Evolutionary conservation across 2,888 invertebrate species (phyloP).

Genomic region (Tetranychus piercei): DNA sequence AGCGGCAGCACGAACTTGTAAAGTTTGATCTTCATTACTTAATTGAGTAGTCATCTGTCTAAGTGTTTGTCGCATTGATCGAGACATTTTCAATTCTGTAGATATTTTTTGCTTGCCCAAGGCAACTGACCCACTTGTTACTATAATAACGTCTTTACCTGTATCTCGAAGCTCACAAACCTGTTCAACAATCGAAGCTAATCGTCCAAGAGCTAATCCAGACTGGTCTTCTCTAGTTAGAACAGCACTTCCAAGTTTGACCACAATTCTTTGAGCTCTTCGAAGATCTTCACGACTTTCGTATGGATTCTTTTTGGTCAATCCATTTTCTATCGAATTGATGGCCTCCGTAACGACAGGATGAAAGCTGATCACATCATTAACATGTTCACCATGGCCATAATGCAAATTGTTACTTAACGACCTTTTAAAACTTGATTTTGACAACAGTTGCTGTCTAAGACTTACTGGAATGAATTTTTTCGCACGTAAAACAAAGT

Average conservation of each 20-base stretch:
- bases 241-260: slow-evolving; percentile 92
- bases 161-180: slow-evolving; percentile 92
- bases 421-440: too few species aligned
- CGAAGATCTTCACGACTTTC: slow-evolving; percentile 16
- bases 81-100: slow-evolving; percentile 87
- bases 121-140: slow-evolving; percentile 95
- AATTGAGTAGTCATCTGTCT: background rate
- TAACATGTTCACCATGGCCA: too few species aligned
- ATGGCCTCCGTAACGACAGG: too few species aligned
- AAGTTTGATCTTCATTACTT: slow-evolving; percentile 39
- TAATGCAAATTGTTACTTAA: too few species aligned
- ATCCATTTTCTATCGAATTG: background rate
- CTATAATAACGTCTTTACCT: slow-evolving; percentile 86
- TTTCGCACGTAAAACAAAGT: too few species aligned
- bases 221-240: slow-evolving; percentile 93
- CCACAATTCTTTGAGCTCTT: slow-evolving; percentile 61
- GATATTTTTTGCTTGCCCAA: slow-evolving; percentile 94
- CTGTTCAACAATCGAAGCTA: slow-evolving; percentile 97
- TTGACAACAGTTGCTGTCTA: too few species aligned
- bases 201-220: slow-evolving; percentile 77
- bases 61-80: slow-evolving; percentile 91
- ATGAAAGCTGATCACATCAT: too few species aligned
- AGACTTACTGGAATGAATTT: too few species aligned
- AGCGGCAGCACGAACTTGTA: slow-evolving; percentile 41
- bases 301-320: background rate